Base-by-base conservation (phyloP, 2,113 vertebrate species). In the Hemiprocne comata region DNA sequence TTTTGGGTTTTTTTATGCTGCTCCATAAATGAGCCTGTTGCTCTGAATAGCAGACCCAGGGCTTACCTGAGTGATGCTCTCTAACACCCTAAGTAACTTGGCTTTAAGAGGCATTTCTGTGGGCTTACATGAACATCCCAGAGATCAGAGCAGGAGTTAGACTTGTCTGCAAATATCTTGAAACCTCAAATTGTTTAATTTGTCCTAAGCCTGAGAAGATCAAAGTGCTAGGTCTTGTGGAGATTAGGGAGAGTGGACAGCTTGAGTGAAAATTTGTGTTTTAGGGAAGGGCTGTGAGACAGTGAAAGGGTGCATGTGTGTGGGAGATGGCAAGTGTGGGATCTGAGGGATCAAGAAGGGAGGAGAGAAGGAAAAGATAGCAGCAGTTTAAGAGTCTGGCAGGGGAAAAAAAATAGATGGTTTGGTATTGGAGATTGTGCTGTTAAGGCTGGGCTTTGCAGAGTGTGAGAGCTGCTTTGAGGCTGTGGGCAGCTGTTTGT, bases 381-480 rank as follows among this genome's bases (percentile, higher is more conserved):
- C 18, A 25, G 23, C 17, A 70, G 72, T 29, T 33, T 25, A 26
- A 60, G 60, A 46, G 12, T 33, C 58, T 44, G 66, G 11, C 23
- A 55, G 17, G 7, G 18, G 6, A 24, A 50, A 34, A 40, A 2
- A 7, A 0, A 0, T 1, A 40, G 19, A 2, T 66, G 31, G 4
- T 9, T 44, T 58, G 60, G 7, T 48, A 31, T 6, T 31, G 0
- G 67, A 9, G 36, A 4, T 3, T 3, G 44, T 73, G 40, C 18
- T 76, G 29, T 2, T 40, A 16, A 6, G 19, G 73, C 13, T 77
- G 42, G 31, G 31, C 16, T 84, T 17, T 17, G 51, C 38, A 1
- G 17, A 18, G 10, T 7, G 28, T 1, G 15, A 18, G 67, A 23
- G 20, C 29, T 72, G 26, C 28, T 42, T 25, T 8, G 62, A 9